Base-by-base conservation (phyloP, 1,140 invertebrate genomes). In the Drosophila pruinosa region DNA sequence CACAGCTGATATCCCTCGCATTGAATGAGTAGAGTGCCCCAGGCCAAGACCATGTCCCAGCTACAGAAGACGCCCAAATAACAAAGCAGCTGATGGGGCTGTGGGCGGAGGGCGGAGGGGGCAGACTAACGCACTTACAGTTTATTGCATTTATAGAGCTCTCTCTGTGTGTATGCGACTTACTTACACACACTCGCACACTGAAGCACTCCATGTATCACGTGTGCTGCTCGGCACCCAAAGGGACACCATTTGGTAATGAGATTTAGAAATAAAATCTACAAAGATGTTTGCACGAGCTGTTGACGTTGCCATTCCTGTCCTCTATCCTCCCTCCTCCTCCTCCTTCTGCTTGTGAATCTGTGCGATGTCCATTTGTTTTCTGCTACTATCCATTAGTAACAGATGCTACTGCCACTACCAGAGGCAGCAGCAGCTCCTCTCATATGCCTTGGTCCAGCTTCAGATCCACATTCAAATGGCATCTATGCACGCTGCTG, bases 201-300 rank as follows among this genome's bases (percentile, higher is more conserved):
- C n/a, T n/a, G n/a, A n/a, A n/a, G n/a, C 38, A 48, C 50, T 28
- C 19, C 47, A 56, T 57, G 56, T 61, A 68, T 38, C 56, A 72
- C 64, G 72, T 70, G 72, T 68, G 43, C 58, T 28, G n/a, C 21
- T 14, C 36, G 21, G 8, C 54, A 58, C 59, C 75, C 59, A 59
- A 74, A 75, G 81, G 81, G 81, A 85, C 81, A 85, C 81, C 81
- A 85, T 88, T 85, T 85, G 81, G 82, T 85, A 85, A 85, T 85
- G 81, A 85, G 81, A 85, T 85, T 85, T 85, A 85, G 81, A 88
- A 85, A 85, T 85, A 85, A 85, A 85, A 85, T 85, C 81, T 88
- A 85, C 81, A 85, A 85, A 85, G 81, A 85, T 85, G 81, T 85
- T 85, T 85, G 81, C 80, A 67, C 80, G 80, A 83, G 81, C 80